Percentiles rank a stretch among this genome's conserved stretches.
These are phyloP conservation scores for Henricia sp. DNA, from an alignment of 53 echinoderm and acorn worm genomes.

Conservation along the genomic window DNA sequence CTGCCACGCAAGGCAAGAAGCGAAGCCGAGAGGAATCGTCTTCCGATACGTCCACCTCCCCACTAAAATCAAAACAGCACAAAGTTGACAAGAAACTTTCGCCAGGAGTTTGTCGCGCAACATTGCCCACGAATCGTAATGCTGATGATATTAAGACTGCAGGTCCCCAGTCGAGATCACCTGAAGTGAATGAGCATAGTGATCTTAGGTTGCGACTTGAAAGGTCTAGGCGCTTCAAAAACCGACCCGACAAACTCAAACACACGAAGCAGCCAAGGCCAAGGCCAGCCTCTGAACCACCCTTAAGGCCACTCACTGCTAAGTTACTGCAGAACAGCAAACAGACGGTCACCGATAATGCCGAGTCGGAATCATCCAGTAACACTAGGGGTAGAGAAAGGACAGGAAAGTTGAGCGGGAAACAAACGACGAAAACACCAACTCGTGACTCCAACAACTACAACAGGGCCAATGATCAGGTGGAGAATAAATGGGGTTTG, in stretches of 20 bases:
- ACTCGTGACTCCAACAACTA: too few relatives aligned
- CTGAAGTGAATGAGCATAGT: too few relatives aligned
- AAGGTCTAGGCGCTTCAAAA: neutral
- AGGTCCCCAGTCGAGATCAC: neutral
- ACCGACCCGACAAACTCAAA: neutral
- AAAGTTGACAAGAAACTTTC: neutral
- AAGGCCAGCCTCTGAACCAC: neutral
- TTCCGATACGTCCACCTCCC: neutral
- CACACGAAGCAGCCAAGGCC: neutral
- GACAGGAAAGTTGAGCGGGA: neutral
- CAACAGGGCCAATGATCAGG: too few relatives aligned
- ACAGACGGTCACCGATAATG: neutral
- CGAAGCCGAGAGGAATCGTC: neutral
- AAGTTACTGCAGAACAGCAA: neutral
- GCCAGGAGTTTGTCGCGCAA: neutral
- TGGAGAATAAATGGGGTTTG: too few relatives aligned
- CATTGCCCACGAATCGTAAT: neutral
- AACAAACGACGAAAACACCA: too few relatives aligned
- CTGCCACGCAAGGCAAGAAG: neutral
- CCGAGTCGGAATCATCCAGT: neutral
- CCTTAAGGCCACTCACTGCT: neutral
- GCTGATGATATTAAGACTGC: neutral
- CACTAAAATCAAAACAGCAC: neutral
- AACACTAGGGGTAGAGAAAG: neutral
- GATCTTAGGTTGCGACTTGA: constrained; percentile 7